These are phyloP conservation scores for Tenualosa thibaudeaui DNA, from an alignment of 2,797 vertebrate species.

Conservation along the genomic window DNA sequence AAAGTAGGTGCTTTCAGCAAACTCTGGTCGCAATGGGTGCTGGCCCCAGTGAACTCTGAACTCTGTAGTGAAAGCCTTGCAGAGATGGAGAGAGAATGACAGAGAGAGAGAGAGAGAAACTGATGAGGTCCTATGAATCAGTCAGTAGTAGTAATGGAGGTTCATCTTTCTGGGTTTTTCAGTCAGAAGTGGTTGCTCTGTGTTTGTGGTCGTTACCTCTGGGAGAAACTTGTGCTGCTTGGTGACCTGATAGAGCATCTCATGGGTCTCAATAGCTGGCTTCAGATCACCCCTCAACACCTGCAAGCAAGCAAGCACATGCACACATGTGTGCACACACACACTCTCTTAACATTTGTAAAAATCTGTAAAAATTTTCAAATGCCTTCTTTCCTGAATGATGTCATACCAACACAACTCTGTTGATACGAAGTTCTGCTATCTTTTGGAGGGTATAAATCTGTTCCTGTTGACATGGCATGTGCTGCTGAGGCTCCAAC, in stretches of 20 bases:
- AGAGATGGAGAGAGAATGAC: slow-evolving; percentile 4
- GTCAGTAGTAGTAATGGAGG: background rate
- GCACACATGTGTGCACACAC: background rate
- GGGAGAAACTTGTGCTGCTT: slow-evolving; percentile 85
- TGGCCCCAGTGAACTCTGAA: slow-evolving; percentile 85
- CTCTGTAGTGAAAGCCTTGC: slow-evolving; percentile 81
- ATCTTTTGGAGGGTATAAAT: background rate
- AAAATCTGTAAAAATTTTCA: background rate
- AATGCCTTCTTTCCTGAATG: background rate
- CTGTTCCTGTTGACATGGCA: background rate
- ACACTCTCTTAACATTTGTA: background rate
- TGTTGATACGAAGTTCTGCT: background rate
- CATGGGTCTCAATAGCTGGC: slow-evolving; percentile 83
- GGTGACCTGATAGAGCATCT: slow-evolving; percentile 85
- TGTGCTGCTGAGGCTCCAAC: background rate
- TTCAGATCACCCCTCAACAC: slow-evolving; percentile 82
- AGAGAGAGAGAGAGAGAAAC: background rate
- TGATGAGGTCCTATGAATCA: background rate
- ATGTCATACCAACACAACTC: too few species aligned
- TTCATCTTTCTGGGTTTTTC: background rate
- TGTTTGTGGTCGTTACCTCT: slow-evolving; percentile 66
- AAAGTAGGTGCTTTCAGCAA: slow-evolving; percentile 86
- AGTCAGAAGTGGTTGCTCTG: background rate
- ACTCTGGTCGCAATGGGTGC: slow-evolving; percentile 81
- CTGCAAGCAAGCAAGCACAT: slow-evolving; percentile 51